phyloP scores from a whole-genome alignment of 2,888 invertebrate genomes.

The Stenurella melanura region DNA sequence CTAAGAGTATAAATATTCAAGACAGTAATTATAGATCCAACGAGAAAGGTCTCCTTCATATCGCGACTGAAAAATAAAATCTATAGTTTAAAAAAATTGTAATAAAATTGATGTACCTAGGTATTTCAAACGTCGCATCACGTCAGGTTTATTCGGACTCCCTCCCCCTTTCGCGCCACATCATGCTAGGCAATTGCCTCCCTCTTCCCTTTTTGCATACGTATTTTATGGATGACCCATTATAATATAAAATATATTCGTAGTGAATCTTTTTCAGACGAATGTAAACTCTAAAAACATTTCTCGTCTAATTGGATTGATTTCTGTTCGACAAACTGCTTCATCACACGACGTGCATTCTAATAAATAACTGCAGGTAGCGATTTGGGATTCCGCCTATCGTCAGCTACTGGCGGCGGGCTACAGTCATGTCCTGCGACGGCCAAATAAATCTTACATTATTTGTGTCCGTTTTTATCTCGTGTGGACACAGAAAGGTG shows the following conservation, averaged over 20 bases:
- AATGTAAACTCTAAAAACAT: background rate
- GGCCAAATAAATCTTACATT: slow-evolving; percentile 32
- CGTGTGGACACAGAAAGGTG: slow-evolving; percentile 42
- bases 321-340: slow-evolving; percentile 14
- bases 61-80: too few relatives aligned
- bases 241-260: background rate
- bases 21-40: too few relatives aligned
- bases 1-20: too few relatives aligned
- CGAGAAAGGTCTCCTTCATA: too few relatives aligned
- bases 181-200: too few relatives aligned
- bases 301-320: background rate
- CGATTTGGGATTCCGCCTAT: slow-evolving; percentile 2
- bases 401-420: background rate
- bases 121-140: too few relatives aligned
- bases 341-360: slow-evolving; percentile 10
- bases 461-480: slow-evolving; percentile 40
- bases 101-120: too few relatives aligned
- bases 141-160: too few relatives aligned
- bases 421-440: background rate
- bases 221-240: too few relatives aligned
- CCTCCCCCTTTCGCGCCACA: too few relatives aligned
- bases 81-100: too few relatives aligned
- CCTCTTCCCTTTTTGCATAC: too few relatives aligned
- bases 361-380: slow-evolving; percentile 13
- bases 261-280: background rate